These are phyloP conservation scores for Enteromius mattozi DNA, from an alignment of 2,797 vertebrate species.

Conservation along the genomic window DNA sequence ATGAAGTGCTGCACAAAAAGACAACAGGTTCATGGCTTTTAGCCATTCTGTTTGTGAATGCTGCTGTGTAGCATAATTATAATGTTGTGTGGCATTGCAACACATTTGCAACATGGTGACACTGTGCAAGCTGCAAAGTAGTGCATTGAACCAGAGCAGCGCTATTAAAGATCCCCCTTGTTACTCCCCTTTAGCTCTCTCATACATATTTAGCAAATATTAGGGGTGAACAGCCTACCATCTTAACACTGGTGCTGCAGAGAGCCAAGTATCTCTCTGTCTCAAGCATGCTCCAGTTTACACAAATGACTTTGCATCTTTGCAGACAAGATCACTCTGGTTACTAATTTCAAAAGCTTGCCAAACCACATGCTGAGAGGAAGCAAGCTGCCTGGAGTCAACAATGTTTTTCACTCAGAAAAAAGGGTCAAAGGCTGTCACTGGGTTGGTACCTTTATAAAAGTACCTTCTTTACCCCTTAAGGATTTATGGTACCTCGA, in stretches of 20 bases:
- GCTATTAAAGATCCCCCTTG: neutral
- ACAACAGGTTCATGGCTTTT: neutral
- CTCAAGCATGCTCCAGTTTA: neutral
- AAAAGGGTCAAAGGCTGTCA: neutral
- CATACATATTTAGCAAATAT: neutral
- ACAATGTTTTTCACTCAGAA: neutral
- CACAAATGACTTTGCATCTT: conserved; percentile 12
- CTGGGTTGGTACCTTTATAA: neutral
- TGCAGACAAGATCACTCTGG: conserved; percentile 1
- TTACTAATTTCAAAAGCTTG: neutral
- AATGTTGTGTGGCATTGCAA: neutral
- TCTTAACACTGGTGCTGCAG: neutral
- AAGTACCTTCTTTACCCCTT: neutral
- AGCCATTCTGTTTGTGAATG: neutral
- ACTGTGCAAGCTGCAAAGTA: neutral
- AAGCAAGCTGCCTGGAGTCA: conserved; percentile 6
- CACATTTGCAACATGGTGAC: neutral
- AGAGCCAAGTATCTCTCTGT: neutral
- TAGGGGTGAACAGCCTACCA: neutral
- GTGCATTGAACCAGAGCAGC: neutral
- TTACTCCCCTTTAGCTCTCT: neutral
- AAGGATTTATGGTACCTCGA: neutral
- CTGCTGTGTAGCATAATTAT: neutral
- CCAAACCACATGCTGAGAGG: conserved; percentile 5
- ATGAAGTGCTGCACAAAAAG: neutral